Conservation (phyloP, 2,888 invertebrate species). For the Slavum lentiscoides region DNA sequence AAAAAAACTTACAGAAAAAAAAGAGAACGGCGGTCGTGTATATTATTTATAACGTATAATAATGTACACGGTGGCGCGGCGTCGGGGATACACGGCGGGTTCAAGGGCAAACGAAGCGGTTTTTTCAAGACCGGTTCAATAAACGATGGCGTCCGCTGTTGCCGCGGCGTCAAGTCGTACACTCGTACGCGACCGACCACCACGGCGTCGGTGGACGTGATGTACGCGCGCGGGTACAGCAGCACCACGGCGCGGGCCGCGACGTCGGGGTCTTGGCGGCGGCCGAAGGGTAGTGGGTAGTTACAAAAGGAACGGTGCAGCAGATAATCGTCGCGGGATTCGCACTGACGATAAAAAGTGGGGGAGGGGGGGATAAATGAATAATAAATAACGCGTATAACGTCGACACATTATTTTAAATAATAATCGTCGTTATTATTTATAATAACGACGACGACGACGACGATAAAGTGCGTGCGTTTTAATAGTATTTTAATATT, state of each 20-base stretch:
- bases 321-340: not conserved
- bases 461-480: no score
- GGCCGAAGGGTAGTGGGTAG: not conserved
- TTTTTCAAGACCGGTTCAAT: constrained; percentile 54
- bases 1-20: constrained; percentile 35
- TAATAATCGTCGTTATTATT: no score
- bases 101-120: constrained; percentile 53
- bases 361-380: no score
- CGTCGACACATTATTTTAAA: not conserved
- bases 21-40: constrained; percentile 45
- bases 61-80: not conserved
- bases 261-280: not conserved
- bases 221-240: not conserved
- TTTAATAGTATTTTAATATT: not conserved
- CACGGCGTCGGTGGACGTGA: not conserved
- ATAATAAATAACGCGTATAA: not conserved
- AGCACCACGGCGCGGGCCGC: not conserved
- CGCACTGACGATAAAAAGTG: not conserved
- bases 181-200: not conserved
- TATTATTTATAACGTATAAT: not conserved
- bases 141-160: constrained; percentile 52
- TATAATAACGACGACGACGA: no score
- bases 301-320: not conserved
- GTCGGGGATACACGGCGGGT: constrained; percentile 50
- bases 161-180: constrained; percentile 24